Evolutionary conservation across 2,113 vertebrate species (phyloP), one percentile per base, ranked within the genome.

Genomic region (Dromiciops gliroides): DNA sequence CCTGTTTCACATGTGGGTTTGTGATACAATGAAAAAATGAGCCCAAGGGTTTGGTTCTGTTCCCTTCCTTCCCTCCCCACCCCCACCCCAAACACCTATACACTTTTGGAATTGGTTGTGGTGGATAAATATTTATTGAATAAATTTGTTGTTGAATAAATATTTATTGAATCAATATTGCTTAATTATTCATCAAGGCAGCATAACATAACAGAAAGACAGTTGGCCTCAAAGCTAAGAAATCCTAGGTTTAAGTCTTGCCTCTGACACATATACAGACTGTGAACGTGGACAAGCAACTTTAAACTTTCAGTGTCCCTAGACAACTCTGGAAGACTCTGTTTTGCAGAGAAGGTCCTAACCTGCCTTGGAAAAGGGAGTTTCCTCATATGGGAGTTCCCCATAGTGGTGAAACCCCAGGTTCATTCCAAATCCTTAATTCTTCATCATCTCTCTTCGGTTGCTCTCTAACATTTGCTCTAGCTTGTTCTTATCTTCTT

Each of bases 1-100:
- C 92, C 92, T 89, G 50, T 67, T 67, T 60, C 90, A 92, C 90
- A 94, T 94, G 67, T 83, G 89, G n/a, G 53, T 96, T 88, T 48
- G 50, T 90, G 48, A 56, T 8, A 22, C 67, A 83, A 23, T 83
- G 67, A 83, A 2, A 95, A 91, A 95, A 94, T 96, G 94, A 92
- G 56, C 26, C 95, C 90, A 26, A 3, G 6, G 50, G 51, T 50
- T 24, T 50, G 47, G 50, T 92, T 51, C 49, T 92, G 90, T 47
- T 47, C 37, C 44, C 53, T 90, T 23, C 50, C 23, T 91, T 92
- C 92, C 93, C n/a, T 83, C n/a, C 19, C 67, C 14, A 23, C 19
- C 5, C 67, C n/a, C n/a, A 83, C n/a, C 16, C 67, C 67, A 83
- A 83, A 8, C 67, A 83, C 19, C 67, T 83, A 44, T 83, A 22